phyloP scores from a whole-genome alignment of 2,888 invertebrate species.

The Drosophila formosana region DNA sequence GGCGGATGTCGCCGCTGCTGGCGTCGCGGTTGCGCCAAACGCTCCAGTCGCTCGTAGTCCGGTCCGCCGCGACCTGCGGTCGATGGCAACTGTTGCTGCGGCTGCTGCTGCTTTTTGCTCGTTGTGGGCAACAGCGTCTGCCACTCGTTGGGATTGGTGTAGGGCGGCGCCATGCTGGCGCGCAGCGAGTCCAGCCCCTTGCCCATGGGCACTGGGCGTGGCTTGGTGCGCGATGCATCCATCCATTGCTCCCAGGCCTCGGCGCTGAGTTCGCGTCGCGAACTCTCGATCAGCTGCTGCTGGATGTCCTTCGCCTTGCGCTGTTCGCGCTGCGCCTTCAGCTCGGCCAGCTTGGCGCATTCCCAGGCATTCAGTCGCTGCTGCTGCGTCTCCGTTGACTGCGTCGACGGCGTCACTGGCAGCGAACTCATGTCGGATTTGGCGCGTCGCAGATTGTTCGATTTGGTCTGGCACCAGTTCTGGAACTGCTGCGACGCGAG shows the following conservation, averaged over 20 bases:
- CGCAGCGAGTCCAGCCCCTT: conserved; percentile 79
- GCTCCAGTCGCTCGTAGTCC: conserved; percentile 36
- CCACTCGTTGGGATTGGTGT: conserved; percentile 82
- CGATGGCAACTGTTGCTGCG: neutral
- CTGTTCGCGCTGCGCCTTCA: conserved; percentile 16
- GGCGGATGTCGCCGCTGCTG: neutral
- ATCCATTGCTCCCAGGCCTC: conserved; percentile 42
- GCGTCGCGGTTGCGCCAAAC: conserved; percentile 40
- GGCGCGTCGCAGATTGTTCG: conserved; percentile 19
- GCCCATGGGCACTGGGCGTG: conserved; percentile 83
- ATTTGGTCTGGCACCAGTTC: conserved; percentile 35
- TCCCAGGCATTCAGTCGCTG: conserved; percentile 26
- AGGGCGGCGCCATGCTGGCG: conserved; percentile 78
- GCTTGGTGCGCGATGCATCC: conserved; percentile 60
- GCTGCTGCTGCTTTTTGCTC: neutral
- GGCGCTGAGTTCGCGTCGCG: conserved; percentile 23
- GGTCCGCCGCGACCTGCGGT: conserved; percentile 15
- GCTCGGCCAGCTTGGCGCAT: conserved; percentile 28
- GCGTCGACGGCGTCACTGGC: neutral
- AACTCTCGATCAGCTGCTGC: neutral
- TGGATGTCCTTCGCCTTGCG: neutral
- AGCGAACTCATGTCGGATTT: conserved; percentile 36
- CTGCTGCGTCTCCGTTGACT: neutral
- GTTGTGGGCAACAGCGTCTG: conserved; percentile 8
- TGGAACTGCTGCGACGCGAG: conserved; percentile 23